Conservation (phyloP, 53 echinoderm and acorn worm species). For the Zoroaster sp. region DNA sequence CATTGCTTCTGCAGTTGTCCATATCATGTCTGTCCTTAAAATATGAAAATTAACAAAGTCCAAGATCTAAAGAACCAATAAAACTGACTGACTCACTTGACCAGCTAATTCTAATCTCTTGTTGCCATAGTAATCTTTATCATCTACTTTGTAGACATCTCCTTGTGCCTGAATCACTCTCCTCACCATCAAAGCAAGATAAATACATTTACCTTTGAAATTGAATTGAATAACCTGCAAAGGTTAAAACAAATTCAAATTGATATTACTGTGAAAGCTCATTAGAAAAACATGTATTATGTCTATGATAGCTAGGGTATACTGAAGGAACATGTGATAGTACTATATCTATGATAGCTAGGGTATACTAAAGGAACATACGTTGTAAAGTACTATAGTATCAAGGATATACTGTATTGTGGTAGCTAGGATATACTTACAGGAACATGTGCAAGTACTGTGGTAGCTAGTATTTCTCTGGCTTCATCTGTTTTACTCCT, state of each 20-base stretch:
- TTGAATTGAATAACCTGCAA: constrained; percentile 86
- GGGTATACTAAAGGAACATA: not conserved
- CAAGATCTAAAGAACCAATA: not conserved
- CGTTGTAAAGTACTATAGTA: not conserved
- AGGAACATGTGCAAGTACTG: constrained; percentile 91
- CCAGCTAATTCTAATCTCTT: constrained; percentile 97
- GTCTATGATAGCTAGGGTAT: too few relatives aligned
- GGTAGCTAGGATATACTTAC: constrained; percentile 84
- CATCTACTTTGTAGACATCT: constrained; percentile 85
- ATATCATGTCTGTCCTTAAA: too few relatives aligned
- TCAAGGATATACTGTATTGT: not conserved
- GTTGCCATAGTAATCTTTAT: constrained; percentile 99
- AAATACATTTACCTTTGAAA: constrained; percentile 89
- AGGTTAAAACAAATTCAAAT: not conserved
- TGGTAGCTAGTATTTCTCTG: constrained; percentile 81
- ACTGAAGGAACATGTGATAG: too few relatives aligned
- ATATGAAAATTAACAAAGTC: not conserved
- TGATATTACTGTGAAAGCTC: too few relatives aligned
- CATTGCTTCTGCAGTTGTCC: too few relatives aligned
- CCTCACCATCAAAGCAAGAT: constrained; percentile 91
- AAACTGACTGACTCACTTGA: constrained; percentile 58
- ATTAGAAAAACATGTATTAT: too few relatives aligned
- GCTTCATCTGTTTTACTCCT: constrained; percentile 91
- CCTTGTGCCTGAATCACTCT: constrained; percentile 95
- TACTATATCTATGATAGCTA: too few relatives aligned